Conservation (phyloP, 53 echinoderm and acorn worm genomes). For the Paracentrotus lividus region DNA sequence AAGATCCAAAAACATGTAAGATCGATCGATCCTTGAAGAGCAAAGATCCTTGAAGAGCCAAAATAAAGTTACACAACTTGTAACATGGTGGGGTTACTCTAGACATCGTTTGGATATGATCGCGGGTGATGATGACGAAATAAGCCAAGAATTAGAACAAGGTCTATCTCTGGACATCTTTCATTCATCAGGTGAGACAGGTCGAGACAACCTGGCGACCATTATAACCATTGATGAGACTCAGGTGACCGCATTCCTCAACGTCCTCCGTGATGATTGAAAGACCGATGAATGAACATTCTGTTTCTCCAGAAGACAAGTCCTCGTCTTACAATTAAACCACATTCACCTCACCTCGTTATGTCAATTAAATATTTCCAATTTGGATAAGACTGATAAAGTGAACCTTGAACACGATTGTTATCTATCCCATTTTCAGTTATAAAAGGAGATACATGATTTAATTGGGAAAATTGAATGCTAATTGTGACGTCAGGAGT, state of each 20-base stretch:
- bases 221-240: slow-evolving; percentile 26
- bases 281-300: too few relatives aligned
- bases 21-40: too few relatives aligned
- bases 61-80: neutral
- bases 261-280: slow-evolving; percentile 13
- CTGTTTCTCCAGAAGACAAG: slow-evolving; percentile 1
- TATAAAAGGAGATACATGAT: neutral
- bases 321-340: too few relatives aligned
- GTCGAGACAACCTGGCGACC: slow-evolving; percentile 46
- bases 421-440: neutral
- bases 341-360: too few relatives aligned
- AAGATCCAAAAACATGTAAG: too few relatives aligned
- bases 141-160: slow-evolving; percentile 8
- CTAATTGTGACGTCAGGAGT: neutral
- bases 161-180: neutral
- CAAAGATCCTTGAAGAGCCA: too few relatives aligned
- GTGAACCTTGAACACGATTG: neutral
- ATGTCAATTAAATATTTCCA: neutral
- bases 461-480: neutral
- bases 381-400: slow-evolving; percentile 6
- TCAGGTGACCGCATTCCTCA: slow-evolving; percentile 26
- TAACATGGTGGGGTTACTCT: neutral
- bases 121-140: slow-evolving; percentile 7
- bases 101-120: neutral
- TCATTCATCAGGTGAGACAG: slow-evolving; percentile 4